Percentiles rank a stretch among this genome's conserved stretches.
These are phyloP conservation scores for Origma solitaria DNA, from an alignment of 2,113 vertebrate genomes.

Conservation along the genomic window DNA sequence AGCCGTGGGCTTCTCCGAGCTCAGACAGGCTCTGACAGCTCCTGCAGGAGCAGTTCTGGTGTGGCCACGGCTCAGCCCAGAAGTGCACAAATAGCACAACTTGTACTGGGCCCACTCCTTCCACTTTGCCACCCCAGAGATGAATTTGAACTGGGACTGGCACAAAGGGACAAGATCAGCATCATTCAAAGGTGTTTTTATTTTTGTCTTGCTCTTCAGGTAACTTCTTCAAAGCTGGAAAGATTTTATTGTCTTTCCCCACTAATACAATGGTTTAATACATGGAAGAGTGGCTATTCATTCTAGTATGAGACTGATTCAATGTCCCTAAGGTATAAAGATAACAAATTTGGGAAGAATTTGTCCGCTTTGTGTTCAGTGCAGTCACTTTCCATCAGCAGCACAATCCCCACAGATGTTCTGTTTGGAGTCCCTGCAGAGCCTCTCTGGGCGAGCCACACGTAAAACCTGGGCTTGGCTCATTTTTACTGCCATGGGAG, in stretches of 20 bases:
- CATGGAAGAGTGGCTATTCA: neutral
- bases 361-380: neutral
- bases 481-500: fast-evolving
- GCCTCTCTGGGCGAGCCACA: neutral
- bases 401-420: neutral
- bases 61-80: neutral
- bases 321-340: neutral
- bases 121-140: neutral
- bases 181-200: neutral
- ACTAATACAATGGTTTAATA: neutral
- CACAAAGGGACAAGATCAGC: neutral
- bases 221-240: neutral
- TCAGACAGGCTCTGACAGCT: fast-evolving
- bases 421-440: neutral
- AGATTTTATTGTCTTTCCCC: neutral
- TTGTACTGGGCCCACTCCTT: neutral
- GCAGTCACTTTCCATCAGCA: neutral
- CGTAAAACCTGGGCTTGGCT: too few relatives aligned
- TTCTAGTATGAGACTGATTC: neutral
- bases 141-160: neutral
- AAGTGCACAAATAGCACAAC: neutral
- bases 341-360: neutral
- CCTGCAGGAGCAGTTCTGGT: neutral
- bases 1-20: neutral
- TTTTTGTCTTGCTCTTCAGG: neutral